Evolutionary conservation across 2,113 vertebrate genomes (phyloP), one percentile per base, ranked within the genome.

Genomic region (Hymenochirus boettgeri): DNA sequence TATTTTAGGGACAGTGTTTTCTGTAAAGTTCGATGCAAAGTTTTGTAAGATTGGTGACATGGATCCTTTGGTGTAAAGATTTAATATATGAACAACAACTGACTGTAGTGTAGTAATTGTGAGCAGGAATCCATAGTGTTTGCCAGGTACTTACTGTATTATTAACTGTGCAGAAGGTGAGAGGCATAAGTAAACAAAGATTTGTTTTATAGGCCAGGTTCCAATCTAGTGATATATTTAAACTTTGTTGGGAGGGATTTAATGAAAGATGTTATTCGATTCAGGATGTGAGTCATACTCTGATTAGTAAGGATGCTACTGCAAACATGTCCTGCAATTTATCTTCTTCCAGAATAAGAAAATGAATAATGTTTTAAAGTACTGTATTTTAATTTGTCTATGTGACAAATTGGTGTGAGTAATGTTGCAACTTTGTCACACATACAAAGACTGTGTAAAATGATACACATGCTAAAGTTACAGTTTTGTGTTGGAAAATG

Each of bases 201-300:
- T 19, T 27, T 6, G 33, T 59, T 31, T 27, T 59, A 31, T 52
- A 47, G 47, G 42, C 37, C 31, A 52, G 64, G 64, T 67, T 59
- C 55, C 55, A 59, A 58, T 59, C 29, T 7, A 58, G 35, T 59
- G 64, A 67, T 67, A 55, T 59, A 67, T 46, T 59, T 12, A 33
- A 52, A 51, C 26, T 13, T 45, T 15, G 5, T 35, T 35, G 18
- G 17, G n/a, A 39, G 56, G 47, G 57, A 67, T 58, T 35, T 29
- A 51, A 58, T 58, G 24, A 3, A 26, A 58, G 26, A 47, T 33
- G 27, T 50, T 57, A 48, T 57, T 25, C 39, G n/a, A 23, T 37
- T 58, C 23, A 58, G n/a, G n/a, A 8, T 19, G 12, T 59, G 55
- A 51, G 47, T 66, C 64, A 66, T 42, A 17, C 27, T 4, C 9